These are phyloP conservation scores for Drosophila helvetica DNA, from an alignment of 2,888 invertebrate genomes.

Conservation along the genomic window DNA sequence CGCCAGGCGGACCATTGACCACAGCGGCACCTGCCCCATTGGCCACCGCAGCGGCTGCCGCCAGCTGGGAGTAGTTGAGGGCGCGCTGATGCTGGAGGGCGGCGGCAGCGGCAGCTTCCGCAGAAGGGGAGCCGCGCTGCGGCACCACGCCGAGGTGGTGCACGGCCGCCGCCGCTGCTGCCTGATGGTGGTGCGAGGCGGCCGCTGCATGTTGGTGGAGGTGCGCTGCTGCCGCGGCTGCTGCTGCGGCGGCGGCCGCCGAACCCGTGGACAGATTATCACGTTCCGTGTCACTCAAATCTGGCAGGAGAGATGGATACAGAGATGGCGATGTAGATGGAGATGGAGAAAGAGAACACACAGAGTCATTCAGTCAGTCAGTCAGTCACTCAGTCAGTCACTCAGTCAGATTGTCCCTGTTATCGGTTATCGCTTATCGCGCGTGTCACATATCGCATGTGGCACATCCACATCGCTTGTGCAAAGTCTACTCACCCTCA, in stretches of 20 bases:
- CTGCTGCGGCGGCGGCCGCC: slow-evolving; percentile 71
- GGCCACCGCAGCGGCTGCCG: slow-evolving; percentile 87
- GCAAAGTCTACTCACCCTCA: slow-evolving; percentile 83
- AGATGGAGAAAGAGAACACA: slow-evolving; percentile 5
- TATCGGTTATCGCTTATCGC: slow-evolving; percentile 40
- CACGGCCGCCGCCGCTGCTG: slow-evolving; percentile 75
- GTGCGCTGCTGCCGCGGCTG: slow-evolving; percentile 73
- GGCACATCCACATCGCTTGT: slow-evolving; percentile 7
- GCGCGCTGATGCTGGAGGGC: slow-evolving; percentile 86
- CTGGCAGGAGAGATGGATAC: slow-evolving; percentile 51
- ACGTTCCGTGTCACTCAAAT: slow-evolving; percentile 83
- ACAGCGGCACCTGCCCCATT: slow-evolving; percentile 82
- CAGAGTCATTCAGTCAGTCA: slow-evolving; percentile 28
- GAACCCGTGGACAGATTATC: slow-evolving; percentile 82
- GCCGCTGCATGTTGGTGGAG: slow-evolving; percentile 72
- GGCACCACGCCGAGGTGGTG: slow-evolving; percentile 58
- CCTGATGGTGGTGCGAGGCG: slow-evolving; percentile 56
- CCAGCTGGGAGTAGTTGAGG: slow-evolving; percentile 91
- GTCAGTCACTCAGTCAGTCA: slow-evolving; percentile 32
- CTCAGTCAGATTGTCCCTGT: slow-evolving; percentile 23
- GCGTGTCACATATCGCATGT: not conserved
- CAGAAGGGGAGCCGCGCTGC: slow-evolving; percentile 67
- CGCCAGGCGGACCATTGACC: slow-evolving; percentile 70
- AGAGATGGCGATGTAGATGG: slow-evolving; percentile 11
- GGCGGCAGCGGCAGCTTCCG: slow-evolving; percentile 82